Conservation (phyloP, 2,888 invertebrate species). For the Syrista parreyssii region DNA sequence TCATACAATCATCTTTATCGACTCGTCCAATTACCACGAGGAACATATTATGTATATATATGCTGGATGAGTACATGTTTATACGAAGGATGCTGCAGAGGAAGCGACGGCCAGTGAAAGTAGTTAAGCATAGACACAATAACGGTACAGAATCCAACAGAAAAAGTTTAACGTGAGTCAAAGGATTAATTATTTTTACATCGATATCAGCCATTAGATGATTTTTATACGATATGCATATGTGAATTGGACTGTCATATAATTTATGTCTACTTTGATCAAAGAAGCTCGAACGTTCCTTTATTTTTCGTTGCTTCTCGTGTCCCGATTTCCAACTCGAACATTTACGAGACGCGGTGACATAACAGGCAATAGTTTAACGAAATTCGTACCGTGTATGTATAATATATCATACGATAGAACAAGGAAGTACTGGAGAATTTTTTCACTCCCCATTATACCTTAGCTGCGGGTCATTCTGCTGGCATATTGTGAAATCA, state of each 20-base stretch:
- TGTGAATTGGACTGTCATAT: background rate
- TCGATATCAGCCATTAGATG: background rate
- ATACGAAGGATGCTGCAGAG: background rate
- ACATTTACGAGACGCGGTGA: background rate
- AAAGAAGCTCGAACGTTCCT: too few species aligned
- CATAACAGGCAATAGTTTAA: background rate
- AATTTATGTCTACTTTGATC: background rate
- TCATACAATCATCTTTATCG: background rate
- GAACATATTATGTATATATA: background rate
- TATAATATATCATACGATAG: background rate
- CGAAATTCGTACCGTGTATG: background rate
- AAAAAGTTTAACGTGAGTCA: background rate
- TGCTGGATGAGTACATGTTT: background rate
- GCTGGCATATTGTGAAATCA: slow-evolving; percentile 39
- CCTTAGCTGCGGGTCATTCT: slow-evolving; percentile 39
- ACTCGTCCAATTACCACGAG: background rate
- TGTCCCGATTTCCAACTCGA: background rate
- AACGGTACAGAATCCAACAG: background rate
- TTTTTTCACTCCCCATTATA: slow-evolving; percentile 3
- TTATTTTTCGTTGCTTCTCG: too few species aligned
- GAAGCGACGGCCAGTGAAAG: background rate
- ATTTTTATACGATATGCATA: background rate
- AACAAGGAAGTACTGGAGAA: slow-evolving; percentile 3
- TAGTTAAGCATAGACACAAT: background rate
- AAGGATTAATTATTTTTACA: background rate